phyloP scores from a whole-genome alignment of 2,888 invertebrate species.

The Ennomos quercinarius region DNA sequence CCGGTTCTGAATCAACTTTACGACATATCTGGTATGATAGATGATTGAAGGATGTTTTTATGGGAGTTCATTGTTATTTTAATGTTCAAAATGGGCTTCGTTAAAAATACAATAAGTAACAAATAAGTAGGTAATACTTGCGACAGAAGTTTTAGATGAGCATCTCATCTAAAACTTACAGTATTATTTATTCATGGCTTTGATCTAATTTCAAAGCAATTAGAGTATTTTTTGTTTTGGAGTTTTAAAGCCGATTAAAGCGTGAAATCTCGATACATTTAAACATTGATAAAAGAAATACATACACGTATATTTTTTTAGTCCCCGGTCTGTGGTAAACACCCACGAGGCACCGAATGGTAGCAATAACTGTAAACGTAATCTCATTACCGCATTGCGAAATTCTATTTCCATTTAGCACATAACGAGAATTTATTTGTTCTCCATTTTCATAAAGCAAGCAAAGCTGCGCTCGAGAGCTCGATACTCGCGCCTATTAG shows the following conservation, averaged over 20 bases:
- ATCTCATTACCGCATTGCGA: conserved; percentile 71
- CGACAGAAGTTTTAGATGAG: conserved; percentile 26
- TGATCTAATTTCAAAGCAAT: conserved; percentile 19
- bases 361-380: conserved; percentile 66
- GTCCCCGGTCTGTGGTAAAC: conserved; percentile 55
- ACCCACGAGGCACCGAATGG: conserved; percentile 60
- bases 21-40: conserved; percentile 33
- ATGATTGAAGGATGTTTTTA: conserved; percentile 36
- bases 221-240: conserved; percentile 3
- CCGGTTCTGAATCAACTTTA: conserved; percentile 47
- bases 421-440: conserved; percentile 78
- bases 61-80: conserved; percentile 34
- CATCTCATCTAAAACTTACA: too few relatives aligned
- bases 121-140: conserved; percentile 20
- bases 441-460: conserved; percentile 73
- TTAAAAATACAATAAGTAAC: conserved; percentile 11
- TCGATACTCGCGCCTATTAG: conserved; percentile 61
- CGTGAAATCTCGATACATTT: too few relatives aligned
- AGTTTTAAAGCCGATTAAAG: not conserved
- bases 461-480: conserved; percentile 57
- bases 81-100: conserved; percentile 37
- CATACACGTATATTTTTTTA: not conserved
- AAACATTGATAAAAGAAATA: too few relatives aligned
- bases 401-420: conserved; percentile 70
- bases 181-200: not conserved